These are phyloP conservation scores for Furcula furcula DNA, from an alignment of 2,888 invertebrate genomes.

Conservation along the genomic window DNA sequence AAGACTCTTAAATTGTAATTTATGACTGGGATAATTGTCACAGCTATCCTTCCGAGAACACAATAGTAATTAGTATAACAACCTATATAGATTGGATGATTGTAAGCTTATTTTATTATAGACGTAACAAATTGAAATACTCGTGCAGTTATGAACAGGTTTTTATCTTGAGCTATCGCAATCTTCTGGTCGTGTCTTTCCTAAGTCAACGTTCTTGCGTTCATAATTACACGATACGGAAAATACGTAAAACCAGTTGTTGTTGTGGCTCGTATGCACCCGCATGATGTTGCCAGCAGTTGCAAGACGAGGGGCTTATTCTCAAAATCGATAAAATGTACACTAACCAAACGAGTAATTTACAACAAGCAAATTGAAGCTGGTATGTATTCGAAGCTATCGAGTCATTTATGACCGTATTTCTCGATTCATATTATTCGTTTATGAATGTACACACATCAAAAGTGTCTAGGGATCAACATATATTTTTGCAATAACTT, in stretches of 20 bases:
- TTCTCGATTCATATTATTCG: too few relatives aligned
- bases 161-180: too few relatives aligned
- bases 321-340: slow-evolving; percentile 29
- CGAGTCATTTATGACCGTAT: too few relatives aligned
- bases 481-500: too few relatives aligned
- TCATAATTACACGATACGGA: slow-evolving; percentile 53
- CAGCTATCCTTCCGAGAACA: slow-evolving; percentile 14
- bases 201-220: slow-evolving; percentile 41
- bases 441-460: too few relatives aligned
- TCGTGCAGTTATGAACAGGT: too few relatives aligned
- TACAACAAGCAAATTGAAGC: slow-evolving; percentile 17
- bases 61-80: too few relatives aligned
- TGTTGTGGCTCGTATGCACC: slow-evolving; percentile 39
- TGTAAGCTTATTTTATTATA: too few relatives aligned
- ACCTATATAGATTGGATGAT: too few relatives aligned
- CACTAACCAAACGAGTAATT: slow-evolving; percentile 23
- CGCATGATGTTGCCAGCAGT: slow-evolving; percentile 34
- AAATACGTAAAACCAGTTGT: slow-evolving; percentile 56
- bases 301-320: slow-evolving; percentile 34
- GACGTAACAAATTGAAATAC: too few relatives aligned
- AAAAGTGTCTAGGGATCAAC: too few relatives aligned
- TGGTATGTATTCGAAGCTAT: too few relatives aligned
- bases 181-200: slow-evolving; percentile 4
- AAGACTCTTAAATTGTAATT: slow-evolving; percentile 21
- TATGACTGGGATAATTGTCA: slow-evolving; percentile 13